phyloP scores from a whole-genome alignment of 2,113 vertebrate species.

The Ictidomys tridecemlineatus region DNA sequence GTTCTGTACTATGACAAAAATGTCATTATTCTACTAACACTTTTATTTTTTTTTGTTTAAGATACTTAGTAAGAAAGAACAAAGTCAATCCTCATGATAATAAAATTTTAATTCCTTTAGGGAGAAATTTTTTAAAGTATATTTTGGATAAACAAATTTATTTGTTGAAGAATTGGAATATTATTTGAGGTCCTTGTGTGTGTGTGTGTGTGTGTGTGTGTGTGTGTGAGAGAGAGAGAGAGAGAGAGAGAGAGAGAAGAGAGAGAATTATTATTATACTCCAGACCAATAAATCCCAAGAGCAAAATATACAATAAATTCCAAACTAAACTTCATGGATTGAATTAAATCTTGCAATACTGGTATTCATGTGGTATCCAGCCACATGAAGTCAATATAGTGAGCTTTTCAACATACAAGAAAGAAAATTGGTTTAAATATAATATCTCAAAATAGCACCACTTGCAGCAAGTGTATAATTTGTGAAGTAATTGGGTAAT shows the following conservation, averaged over 20 bases:
- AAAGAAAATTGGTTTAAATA: slow-evolving; percentile 64
- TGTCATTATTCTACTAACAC: not conserved
- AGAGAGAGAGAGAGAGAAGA: not conserved
- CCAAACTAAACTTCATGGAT: slow-evolving; percentile 28
- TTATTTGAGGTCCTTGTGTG: not conserved
- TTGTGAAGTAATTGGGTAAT: slow-evolving; percentile 71
- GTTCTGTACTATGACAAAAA: not conserved
- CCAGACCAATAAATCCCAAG: not conserved
- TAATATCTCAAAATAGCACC: slow-evolving; percentile 65
- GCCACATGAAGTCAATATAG: slow-evolving; percentile 12
- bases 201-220: not conserved
- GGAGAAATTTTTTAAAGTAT: not conserved
- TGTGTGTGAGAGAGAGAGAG: not conserved
- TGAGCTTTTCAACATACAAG: slow-evolving; percentile 38
- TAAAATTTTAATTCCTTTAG: slow-evolving; percentile 16
- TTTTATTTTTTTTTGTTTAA: slow-evolving; percentile 55
- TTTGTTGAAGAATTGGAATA: slow-evolving; percentile 30
- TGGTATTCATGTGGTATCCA: slow-evolving; percentile 1
- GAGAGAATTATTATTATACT: not conserved
- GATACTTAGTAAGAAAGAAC: slow-evolving; percentile 42
- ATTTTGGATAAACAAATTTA: slow-evolving; percentile 3
- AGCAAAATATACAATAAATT: slow-evolving; percentile 39
- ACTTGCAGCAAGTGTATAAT: slow-evolving; percentile 73
- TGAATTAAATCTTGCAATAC: slow-evolving; percentile 62
- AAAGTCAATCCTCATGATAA: not conserved